phyloP scores from a whole-genome alignment of 2,797 vertebrate species.

The Mormyrops attenuatus region DNA sequence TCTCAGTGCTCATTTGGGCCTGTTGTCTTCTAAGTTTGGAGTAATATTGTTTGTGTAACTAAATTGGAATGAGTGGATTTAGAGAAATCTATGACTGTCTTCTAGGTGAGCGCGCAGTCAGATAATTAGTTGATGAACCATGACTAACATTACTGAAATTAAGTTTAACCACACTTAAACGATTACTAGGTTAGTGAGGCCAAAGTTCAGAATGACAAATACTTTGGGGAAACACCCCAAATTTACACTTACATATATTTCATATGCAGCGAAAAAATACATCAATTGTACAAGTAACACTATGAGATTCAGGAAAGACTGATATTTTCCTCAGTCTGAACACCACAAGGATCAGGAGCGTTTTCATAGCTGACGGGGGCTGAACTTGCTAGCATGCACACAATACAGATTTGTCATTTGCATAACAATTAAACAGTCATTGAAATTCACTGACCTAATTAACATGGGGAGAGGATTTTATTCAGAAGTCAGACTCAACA shows the following conservation, averaged over 20 bases:
- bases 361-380: neutral
- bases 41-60: neutral
- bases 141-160: neutral
- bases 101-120: neutral
- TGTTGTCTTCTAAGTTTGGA: neutral
- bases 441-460: slow-evolving; percentile 14
- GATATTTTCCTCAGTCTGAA: neutral
- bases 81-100: neutral
- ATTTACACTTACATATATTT: neutral
- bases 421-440: slow-evolving; percentile 1
- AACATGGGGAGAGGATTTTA: slow-evolving; percentile 1
- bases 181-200: neutral
- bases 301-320: neutral
- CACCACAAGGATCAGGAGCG: neutral
- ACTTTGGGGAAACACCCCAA: neutral
- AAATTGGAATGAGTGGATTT: neutral
- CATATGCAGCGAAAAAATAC: neutral
- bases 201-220: neutral
- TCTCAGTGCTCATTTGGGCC: neutral
- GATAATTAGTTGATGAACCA: neutral
- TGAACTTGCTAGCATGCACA: neutral
- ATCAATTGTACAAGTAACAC: neutral
- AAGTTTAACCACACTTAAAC: neutral
- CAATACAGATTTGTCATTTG: neutral
- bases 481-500: neutral